Base-by-base conservation (phyloP, 2,888 invertebrate genomes). In the Nemapogon koenigi region DNA sequence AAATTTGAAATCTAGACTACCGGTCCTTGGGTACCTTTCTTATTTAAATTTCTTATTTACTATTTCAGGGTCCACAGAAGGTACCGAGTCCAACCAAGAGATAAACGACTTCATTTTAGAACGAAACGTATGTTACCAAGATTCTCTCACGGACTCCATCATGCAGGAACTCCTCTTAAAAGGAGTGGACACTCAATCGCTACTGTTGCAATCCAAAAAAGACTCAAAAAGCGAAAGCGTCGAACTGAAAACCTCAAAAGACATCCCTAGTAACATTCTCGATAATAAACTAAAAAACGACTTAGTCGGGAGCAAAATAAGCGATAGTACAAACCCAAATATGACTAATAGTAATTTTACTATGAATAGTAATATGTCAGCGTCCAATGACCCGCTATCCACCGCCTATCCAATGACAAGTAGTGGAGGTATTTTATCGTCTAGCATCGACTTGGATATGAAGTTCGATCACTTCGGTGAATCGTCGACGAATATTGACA, bases 391-490 rank as follows among this genome's bases (percentile, higher is more conserved):
- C 37, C 65, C 62, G 0, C 33, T 43, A n/a, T 58, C 71, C 0
- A 71, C 78, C 0, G 73, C 69, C 0, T 80, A 78, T 18, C 76
- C 78, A 0, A 71, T 75, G 71, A 58, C 78, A 0, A 73, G 65
- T 32, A 78, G 76, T 16, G 75, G 62, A 0, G 79, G 69, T 13
- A 44, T 68, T 0, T 29, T 68, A 15, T 69, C 68, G 0, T 64
- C 72, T 1, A 79, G 78, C 40, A 63, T 70, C 30, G 75, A 78
- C 51, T 60, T 85, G 35, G 84, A 84, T 48, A 85, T 85, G 57
- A 85, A 84, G 48, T 84, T 84, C 44, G 84, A 85, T 49, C 83
- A 85, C 52, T 85, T 85, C 45, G 85, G 84, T 0, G 82, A 83
- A 47, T 71, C 73, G 0, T 61, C 63, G 0, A 62, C 65, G 0